These are phyloP conservation scores for Ramphastos sulfuratus DNA, from an alignment of 2,113 vertebrate species.

Conservation along the genomic window DNA sequence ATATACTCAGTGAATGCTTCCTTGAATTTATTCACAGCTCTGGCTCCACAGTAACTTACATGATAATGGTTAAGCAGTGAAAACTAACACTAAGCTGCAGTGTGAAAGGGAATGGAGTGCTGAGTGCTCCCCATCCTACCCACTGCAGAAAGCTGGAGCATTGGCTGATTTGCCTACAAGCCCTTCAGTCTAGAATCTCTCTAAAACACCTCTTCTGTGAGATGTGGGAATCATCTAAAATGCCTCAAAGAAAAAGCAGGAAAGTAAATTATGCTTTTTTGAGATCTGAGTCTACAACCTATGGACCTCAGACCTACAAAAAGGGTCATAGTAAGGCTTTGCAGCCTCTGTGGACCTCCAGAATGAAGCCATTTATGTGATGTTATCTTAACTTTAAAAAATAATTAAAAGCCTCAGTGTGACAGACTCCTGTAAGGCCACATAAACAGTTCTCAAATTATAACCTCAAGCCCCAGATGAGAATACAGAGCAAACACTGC, in stretches of 20 bases:
- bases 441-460: neutral
- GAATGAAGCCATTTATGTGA: neutral
- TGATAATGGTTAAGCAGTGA: neutral
- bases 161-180: neutral
- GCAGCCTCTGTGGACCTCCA: neutral
- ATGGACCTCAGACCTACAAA: neutral
- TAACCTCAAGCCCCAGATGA: neutral
- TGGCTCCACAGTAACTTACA: neutral
- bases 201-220: neutral
- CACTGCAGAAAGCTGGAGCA: accelerated
- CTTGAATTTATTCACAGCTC: neutral
- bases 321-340: neutral
- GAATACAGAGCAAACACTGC: neutral
- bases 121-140: neutral
- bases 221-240: neutral
- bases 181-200: neutral
- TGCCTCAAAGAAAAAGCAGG: neutral
- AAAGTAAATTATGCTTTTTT: neutral
- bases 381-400: neutral
- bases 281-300: neutral
- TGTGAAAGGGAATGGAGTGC: neutral
- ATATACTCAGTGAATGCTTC: neutral
- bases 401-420: too few species aligned
- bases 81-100: neutral
- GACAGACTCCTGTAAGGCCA: neutral